phyloP scores from a whole-genome alignment of 2,797 vertebrate genomes.

The Schizothorax lantsangensis region DNA sequence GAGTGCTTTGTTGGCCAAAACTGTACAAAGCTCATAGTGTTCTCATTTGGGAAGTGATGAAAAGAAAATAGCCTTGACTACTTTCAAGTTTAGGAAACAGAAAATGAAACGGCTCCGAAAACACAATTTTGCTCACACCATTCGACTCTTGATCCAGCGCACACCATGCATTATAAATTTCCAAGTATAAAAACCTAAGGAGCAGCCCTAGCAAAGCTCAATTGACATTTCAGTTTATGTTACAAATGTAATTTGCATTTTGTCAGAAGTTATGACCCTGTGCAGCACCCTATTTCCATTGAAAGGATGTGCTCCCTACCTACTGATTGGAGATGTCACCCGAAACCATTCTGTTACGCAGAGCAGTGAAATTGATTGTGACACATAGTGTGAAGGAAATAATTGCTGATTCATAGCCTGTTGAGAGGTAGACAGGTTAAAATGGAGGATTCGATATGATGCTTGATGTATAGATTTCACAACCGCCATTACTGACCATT shows the following conservation, averaged over 20 bases:
- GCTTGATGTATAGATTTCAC: constrained; percentile 54
- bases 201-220: constrained; percentile 67
- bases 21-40: not conserved
- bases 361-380: constrained; percentile 88
- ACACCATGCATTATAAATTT: constrained; percentile 20
- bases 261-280: constrained; percentile 89
- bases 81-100: not conserved
- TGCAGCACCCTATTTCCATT: constrained; percentile 89
- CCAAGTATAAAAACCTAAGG: constrained; percentile 9
- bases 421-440: constrained; percentile 73
- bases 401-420: constrained; percentile 89
- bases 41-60: not conserved
- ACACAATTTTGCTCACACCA: not conserved
- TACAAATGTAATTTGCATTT: constrained; percentile 81
- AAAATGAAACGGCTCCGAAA: not conserved
- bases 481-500: constrained; percentile 32
- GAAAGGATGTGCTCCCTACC: constrained; percentile 82
- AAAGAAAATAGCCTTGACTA: not conserved
- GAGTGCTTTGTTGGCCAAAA: not conserved
- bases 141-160: not conserved
- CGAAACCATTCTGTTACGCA: constrained; percentile 92
- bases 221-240: constrained; percentile 84
- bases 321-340: constrained; percentile 91
- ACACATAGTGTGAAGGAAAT: constrained; percentile 87
- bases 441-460: constrained; percentile 62